phyloP scores from a whole-genome alignment of 2,797 vertebrate species.

The Leuciscus waleckii region DNA sequence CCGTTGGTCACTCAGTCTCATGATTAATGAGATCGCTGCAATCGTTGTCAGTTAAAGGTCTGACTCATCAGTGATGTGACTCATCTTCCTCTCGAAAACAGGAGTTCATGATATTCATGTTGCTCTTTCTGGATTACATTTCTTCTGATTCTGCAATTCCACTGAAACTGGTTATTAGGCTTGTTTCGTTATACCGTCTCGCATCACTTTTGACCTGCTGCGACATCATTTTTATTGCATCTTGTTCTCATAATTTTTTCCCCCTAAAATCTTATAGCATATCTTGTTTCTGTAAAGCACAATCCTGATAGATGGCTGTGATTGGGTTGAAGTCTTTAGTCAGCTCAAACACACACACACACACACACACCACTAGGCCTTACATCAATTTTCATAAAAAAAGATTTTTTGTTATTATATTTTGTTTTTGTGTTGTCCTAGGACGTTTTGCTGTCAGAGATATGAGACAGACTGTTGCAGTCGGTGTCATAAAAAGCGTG shows the following conservation, averaged over 20 bases:
- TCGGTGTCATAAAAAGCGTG: conserved; percentile 87
- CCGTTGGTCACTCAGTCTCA: not conserved
- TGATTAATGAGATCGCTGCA: not conserved
- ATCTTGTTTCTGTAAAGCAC: conserved; percentile 6
- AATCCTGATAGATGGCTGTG: not conserved
- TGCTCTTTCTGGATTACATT: not conserved
- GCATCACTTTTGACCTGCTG: conserved; percentile 6
- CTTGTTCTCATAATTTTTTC: not conserved
- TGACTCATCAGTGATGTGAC: conserved; percentile 20
- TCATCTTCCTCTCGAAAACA: not conserved
- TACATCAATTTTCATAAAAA: not conserved
- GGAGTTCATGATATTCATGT: not conserved
- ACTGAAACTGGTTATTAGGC: not conserved
- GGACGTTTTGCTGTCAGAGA: conserved; percentile 87
- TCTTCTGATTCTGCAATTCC: not conserved
- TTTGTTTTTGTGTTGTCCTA: conserved; percentile 42
- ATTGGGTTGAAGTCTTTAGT: not conserved
- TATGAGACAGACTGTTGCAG: conserved; percentile 88
- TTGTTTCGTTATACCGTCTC: not conserved
- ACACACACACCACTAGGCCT: no score
- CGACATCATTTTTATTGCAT: conserved; percentile 2
- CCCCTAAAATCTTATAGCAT: not conserved
- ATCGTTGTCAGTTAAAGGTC: not conserved
- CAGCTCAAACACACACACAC: not conserved
- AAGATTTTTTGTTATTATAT: no score